Evolutionary conservation across 2,797 vertebrate species (phyloP), one percentile per base, ranked within the genome.

Genomic region (Falco novaeseelandiae): DNA sequence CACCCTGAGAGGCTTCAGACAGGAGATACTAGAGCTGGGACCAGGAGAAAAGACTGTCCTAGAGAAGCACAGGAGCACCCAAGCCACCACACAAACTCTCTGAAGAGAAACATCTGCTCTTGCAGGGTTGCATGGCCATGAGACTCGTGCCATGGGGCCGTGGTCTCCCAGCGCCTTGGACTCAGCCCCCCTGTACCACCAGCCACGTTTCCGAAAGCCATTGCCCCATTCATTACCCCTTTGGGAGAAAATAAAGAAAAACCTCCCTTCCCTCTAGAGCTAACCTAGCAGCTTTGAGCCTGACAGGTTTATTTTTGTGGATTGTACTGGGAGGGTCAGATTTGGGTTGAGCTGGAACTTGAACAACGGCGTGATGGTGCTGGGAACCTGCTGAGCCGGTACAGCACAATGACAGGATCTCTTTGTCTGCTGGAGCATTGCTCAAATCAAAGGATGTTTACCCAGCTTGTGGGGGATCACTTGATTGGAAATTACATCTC

Each of bases 401-500:
- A 2, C 19, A 61, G 93, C 65, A 88, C 92, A 73, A 30, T 6
- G 61, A 83, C 55, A 87, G 63, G 51, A 42, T 44, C 90, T 49
- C 87, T 70, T 52, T 90, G 91, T 91, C 48, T 91, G 76, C 61
- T 57, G 61, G 74, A 84, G 61, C n/a, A 34, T 7, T 61, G 74
- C 89, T 82, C 10, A 0, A 54, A 29, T 29, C 84, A 83, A 78
- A 92, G 79, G 72, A 30, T 92, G 78, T 89, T 94, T 65, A 49
- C 36, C 38, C 87, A 83, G 79, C 87, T 49, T 58, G 79, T 23
- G 77, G 72, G 71, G 61, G 76, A 83, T 95, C 91, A 88, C 91
- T 88, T 92, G 92, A 91, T 48, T 65, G 87, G 78, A 66, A 93
- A 86, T 71, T 29, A 36, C 87, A 78, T 36, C 89, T 65, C 48